phyloP scores from a whole-genome alignment of 2,888 invertebrate genomes.

The Rugalucina vietnamica region DNA sequence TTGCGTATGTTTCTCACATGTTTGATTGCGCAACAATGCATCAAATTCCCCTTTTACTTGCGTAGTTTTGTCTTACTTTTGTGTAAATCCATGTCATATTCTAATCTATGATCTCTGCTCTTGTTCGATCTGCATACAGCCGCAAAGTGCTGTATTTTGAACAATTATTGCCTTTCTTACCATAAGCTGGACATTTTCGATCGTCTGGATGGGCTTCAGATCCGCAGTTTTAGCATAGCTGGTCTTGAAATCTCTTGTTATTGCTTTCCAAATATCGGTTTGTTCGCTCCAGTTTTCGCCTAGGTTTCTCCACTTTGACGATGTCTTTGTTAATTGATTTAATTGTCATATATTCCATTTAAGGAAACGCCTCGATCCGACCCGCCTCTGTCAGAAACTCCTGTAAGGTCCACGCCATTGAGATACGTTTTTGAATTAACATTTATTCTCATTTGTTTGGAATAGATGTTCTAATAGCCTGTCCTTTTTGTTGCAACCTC shows the following conservation, averaged over 20 bases:
- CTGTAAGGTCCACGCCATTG: not conserved
- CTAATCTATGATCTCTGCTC: not conserved
- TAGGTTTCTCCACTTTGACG: not conserved
- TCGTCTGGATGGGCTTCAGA: not conserved
- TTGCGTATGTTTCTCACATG: not conserved
- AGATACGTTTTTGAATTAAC: too few relatives aligned
- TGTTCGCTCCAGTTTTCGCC: not conserved
- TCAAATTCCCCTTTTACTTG: constrained; percentile 17
- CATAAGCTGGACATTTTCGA: not conserved
- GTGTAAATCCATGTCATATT: not conserved
- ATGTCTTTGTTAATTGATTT: not conserved
- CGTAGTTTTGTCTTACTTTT: not conserved
- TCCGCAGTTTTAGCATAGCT: not conserved
- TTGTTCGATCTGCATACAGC: too few relatives aligned
- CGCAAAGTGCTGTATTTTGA: too few relatives aligned
- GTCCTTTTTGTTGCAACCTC: not conserved
- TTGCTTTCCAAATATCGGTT: not conserved
- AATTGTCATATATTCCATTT: not conserved
- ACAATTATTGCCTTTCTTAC: not conserved
- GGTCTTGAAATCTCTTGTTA: not conserved
- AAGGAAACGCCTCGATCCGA: not conserved
- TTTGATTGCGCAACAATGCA: constrained; percentile 8
- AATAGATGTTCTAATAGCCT: not conserved
- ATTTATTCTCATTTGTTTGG: not conserved
- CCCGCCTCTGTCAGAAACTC: not conserved